Evolutionary conservation across 2,888 invertebrate species (phyloP), one percentile per base, ranked within the genome.

Genomic region (Cremastobaeus sp.): DNA sequence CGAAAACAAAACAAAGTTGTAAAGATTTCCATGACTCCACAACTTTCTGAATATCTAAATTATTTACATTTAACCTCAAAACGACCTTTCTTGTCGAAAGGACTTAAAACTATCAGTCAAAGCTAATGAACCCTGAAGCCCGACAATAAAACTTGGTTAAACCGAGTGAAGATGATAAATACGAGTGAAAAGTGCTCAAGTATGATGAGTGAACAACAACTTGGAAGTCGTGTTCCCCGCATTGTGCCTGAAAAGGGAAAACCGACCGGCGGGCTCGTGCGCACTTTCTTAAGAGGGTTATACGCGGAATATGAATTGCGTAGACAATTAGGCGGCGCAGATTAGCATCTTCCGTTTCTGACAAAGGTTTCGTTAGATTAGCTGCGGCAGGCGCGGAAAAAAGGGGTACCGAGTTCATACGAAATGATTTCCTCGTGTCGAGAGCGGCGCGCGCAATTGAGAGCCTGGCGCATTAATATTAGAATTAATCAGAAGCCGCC

Each of bases 301-400:
- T 47, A 21, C n/a, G 48, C 3, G 34, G 57, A 57, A 66, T 57
- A 57, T 39, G 66, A 55, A 48, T 48, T 41, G 34, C 57, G 48
- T 25, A 66, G 66, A 66, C 57, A 66, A 68, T 68, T 57, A 68
- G 50, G 57, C 8, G 34, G 21, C 18, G 57, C 37, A 55, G 48
- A 68, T 68, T 68, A 57, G 15, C 43, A 68, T 68, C 57, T 50
- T 68, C 66, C 57, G 66, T 57, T 57, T 68, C 39, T 50, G 32
- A 68, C 50, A 68, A 68, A 68, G 66, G 57, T 50, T 57, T 57
- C 48, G 43, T 68, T 57, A 59, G 32, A 66, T 66, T 66, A 66
- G 57, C 47, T 37, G 41, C 32, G 48, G 32, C n/a, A 9, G n/a
- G 9, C 25, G 25, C 4, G 25, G 25, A 25, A 25, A 25, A 41